Evolutionary conservation across 1,140 invertebrate species (phyloP).

Genomic region (Mizuhopecten yessoensis): DNA sequence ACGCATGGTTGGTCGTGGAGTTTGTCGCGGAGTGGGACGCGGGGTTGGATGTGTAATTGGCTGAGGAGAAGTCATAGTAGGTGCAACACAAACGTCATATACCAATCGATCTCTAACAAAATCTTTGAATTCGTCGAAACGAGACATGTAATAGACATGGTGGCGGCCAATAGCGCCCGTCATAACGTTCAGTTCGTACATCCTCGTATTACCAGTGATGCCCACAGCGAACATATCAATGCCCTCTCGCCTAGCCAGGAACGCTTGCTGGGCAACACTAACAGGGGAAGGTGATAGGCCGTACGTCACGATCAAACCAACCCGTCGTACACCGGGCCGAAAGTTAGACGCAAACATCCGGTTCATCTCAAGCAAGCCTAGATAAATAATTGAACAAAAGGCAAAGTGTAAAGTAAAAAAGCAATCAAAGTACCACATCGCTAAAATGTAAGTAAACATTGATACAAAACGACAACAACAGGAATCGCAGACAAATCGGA

Average conservation of each 20-base stretch:
- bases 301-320: not conserved
- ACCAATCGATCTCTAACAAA: not conserved
- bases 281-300: not conserved
- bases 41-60: not conserved
- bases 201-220: not conserved
- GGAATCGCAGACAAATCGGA: too few relatives aligned
- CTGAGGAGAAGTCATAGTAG: not conserved
- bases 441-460: too few relatives aligned
- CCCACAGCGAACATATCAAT: not conserved
- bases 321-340: not conserved
- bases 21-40: not conserved
- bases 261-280: not conserved
- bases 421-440: not conserved
- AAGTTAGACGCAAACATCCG: not conserved
- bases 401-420: not conserved
- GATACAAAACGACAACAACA: too few relatives aligned
- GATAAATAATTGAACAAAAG: not conserved
- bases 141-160: not conserved
- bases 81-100: not conserved
- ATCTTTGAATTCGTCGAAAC: not conserved
- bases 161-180: not conserved
- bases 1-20: not conserved
- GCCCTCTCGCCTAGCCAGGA: not conserved
- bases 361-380: slow-evolving; percentile 9
- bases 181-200: not conserved